Conservation (phyloP, 2,797 vertebrate genomes). For the Chromis chromis region DNA sequence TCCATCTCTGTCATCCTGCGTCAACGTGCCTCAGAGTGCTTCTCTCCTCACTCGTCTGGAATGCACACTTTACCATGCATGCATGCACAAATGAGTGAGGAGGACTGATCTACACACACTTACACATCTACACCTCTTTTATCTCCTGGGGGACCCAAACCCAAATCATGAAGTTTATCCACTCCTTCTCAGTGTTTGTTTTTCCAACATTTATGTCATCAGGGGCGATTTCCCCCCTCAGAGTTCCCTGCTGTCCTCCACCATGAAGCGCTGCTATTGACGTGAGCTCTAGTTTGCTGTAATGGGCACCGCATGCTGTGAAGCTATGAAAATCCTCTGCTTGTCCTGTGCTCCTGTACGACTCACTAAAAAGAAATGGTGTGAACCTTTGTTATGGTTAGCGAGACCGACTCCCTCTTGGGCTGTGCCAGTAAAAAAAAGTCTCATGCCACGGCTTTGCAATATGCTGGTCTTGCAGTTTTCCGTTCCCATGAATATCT, state of each 20-base stretch:
- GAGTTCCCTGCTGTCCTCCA: constrained; percentile 21
- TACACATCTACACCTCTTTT: constrained; percentile 14
- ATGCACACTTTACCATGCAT: constrained; percentile 60
- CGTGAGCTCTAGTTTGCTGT: constrained; percentile 37
- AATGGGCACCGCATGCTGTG: constrained; percentile 36
- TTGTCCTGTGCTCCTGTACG: constrained; percentile 12
- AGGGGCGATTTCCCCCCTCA: constrained; percentile 41
- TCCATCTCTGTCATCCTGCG: constrained; percentile 53
- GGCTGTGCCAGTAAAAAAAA: constrained; percentile 8
- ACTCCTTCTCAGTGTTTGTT: constrained; percentile 57
- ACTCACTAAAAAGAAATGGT: constrained; percentile 37
- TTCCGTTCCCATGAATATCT: constrained; percentile 40
- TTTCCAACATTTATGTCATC: constrained; percentile 64
- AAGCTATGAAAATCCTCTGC: constrained; percentile 34
- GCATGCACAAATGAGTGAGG: constrained; percentile 46
- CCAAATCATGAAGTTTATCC: constrained; percentile 57
- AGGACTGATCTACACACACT: background rate
- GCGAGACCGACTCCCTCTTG: constrained; percentile 17
- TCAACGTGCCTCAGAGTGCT: constrained; percentile 51
- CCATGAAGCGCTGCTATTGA: constrained; percentile 34
- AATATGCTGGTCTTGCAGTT: constrained; percentile 43
- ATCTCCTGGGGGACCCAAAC: constrained; percentile 36
- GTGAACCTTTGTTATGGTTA: constrained; percentile 16
- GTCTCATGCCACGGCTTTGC: constrained; percentile 11
- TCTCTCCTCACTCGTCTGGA: constrained; percentile 60